These are phyloP conservation scores for Drosophila repleta DNA, from an alignment of 1,140 invertebrate genomes.

Conservation along the genomic window DNA sequence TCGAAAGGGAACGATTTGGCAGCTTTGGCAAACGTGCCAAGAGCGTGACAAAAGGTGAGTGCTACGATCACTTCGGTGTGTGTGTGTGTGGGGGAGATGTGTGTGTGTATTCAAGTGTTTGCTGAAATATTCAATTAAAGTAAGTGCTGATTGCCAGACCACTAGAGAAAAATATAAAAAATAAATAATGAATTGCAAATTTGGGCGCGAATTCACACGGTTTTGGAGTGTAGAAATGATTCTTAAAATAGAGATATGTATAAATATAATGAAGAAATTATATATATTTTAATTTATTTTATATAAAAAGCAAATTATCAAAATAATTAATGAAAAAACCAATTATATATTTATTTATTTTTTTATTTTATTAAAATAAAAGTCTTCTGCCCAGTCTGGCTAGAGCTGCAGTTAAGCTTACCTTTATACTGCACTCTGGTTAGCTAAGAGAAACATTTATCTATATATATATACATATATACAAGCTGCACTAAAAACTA, in stretches of 20 bases:
- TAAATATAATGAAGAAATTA: no score
- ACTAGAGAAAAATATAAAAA: no score
- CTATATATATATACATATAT: background rate
- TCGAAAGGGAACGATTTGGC: conserved; percentile 86
- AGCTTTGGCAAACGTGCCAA: conserved; percentile 85
- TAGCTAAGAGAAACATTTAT: background rate
- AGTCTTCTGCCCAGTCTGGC: background rate
- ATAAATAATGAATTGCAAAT: conserved; percentile 14
- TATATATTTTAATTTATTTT: no score
- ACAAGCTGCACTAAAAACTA: no score
- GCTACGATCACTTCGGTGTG: conserved; percentile 2
- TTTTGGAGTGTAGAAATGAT: background rate
- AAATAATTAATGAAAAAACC: no score
- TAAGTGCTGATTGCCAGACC: background rate
- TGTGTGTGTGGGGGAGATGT: no score
- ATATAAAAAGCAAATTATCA: no score
- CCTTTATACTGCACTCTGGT: background rate
- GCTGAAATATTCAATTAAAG: background rate
- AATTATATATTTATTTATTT: no score
- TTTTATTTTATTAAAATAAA: no score
- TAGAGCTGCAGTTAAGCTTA: background rate
- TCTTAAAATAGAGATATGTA: background rate
- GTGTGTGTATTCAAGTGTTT: background rate
- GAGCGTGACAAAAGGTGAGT: conserved; percentile 75
- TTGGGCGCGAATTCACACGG: conserved; percentile 21